Conservation (phyloP, 2,113 vertebrate genomes). For the Microcebus griseorufus region DNA sequence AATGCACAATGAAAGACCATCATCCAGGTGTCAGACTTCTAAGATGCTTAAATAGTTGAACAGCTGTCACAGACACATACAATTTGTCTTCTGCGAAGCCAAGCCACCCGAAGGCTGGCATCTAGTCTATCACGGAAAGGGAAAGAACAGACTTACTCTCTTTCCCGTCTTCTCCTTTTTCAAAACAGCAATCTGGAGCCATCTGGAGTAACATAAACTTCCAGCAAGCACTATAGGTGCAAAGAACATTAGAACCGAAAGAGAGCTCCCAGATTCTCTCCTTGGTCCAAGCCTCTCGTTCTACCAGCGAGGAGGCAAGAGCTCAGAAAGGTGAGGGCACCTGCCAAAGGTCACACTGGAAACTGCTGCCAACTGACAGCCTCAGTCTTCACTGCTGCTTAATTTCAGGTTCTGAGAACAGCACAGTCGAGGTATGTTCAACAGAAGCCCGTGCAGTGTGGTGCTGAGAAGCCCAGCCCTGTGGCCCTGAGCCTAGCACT, state of each 20-base stretch:
- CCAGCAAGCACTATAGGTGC: background rate
- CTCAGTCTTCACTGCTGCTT: background rate
- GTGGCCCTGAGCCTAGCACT: background rate
- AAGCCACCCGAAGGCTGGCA: background rate
- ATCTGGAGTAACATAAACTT: background rate
- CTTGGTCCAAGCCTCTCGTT: background rate
- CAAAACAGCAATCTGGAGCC: background rate
- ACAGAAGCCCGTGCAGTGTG: rapidly evolving
- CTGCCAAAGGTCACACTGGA: background rate
- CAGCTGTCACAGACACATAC: background rate
- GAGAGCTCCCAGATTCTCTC: background rate
- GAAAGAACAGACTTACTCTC: background rate
- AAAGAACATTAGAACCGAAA: background rate
- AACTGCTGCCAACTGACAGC: background rate
- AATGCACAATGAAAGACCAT: background rate
- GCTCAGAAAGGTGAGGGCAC: background rate
- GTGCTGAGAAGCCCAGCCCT: background rate
- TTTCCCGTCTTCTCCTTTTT: background rate
- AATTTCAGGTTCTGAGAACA: background rate
- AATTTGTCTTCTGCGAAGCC: background rate
- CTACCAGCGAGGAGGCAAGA: background rate
- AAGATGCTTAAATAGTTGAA: background rate
- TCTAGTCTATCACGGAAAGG: background rate
- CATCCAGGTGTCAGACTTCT: background rate
- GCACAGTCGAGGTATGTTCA: rapidly evolving